Conservation (phyloP, 2,797 vertebrate species). For the Pseudocheirus occidentalis region DNA sequence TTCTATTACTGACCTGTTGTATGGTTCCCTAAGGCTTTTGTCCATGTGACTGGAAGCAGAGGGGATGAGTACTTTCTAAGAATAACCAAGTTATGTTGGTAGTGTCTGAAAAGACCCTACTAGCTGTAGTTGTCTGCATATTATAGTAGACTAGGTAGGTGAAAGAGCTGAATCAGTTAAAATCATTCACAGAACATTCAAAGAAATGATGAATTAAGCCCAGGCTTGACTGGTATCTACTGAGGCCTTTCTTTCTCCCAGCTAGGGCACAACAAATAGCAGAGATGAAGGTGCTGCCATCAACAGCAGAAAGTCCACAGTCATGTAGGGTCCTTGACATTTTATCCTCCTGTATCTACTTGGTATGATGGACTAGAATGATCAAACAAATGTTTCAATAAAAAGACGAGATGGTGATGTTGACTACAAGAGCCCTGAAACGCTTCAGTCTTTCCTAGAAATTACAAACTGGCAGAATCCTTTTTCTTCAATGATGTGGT, state of each 20-base stretch:
- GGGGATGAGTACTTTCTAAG: background rate
- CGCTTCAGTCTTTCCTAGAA: slow-evolving; percentile 28
- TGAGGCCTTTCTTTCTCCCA: background rate
- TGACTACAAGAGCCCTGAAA: background rate
- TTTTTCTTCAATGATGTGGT: slow-evolving; percentile 38
- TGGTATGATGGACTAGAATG: background rate
- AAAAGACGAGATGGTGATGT: background rate
- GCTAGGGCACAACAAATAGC: background rate
- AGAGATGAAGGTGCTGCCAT: background rate
- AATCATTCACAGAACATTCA: slow-evolving; percentile 17
- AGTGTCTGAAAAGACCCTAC: background rate
- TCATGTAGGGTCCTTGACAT: background rate
- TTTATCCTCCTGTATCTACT: slow-evolving; percentile 30
- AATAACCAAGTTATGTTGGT: background rate
- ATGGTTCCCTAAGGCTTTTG: background rate
- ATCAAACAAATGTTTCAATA: background rate
- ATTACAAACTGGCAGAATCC: slow-evolving; percentile 46
- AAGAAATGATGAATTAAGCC: background rate
- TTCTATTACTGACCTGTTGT: background rate
- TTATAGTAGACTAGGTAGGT: slow-evolving; percentile 1
- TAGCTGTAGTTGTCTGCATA: background rate
- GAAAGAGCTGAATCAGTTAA: slow-evolving; percentile 16
- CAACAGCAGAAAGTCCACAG: background rate
- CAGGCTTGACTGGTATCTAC: background rate
- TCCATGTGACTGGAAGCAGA: background rate